Conservation (phyloP, 2,888 invertebrate genomes). For the Eutolmus rufibarbis region DNA sequence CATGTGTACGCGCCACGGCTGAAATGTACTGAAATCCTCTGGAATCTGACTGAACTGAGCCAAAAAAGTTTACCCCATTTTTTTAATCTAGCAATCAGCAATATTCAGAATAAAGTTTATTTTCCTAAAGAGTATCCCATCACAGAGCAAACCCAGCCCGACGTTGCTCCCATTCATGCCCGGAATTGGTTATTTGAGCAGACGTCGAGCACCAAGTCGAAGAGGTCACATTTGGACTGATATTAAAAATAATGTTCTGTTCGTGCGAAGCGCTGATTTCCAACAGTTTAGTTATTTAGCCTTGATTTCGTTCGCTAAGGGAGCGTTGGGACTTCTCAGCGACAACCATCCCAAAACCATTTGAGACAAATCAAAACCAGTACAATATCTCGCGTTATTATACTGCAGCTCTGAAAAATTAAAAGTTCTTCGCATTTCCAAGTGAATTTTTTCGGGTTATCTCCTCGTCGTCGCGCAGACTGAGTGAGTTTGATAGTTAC, state of each 20-base stretch:
- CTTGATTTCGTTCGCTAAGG: neutral
- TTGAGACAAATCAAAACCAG: neutral
- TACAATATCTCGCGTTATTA: neutral
- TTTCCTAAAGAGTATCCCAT: slow-evolving; percentile 27
- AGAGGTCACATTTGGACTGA: slow-evolving; percentile 1
- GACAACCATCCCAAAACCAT: neutral
- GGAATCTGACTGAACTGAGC: neutral
- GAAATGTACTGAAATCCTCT: neutral
- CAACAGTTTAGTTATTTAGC: neutral
- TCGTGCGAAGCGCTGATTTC: slow-evolving; percentile 5
- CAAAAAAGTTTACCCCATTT: slow-evolving; percentile 23
- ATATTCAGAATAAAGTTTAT: slow-evolving; percentile 26
- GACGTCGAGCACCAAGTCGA: slow-evolving; percentile 2
- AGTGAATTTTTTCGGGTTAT: neutral
- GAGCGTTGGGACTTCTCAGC: neutral
- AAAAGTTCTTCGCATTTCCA: neutral
- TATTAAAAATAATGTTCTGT: slow-evolving; percentile 16
- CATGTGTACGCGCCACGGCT: neutral
- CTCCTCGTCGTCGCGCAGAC: neutral
- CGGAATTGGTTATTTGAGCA: neutral
- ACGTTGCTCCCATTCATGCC: neutral
- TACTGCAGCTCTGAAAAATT: neutral
- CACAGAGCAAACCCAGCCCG: neutral
- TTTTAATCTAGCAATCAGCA: slow-evolving; percentile 33
- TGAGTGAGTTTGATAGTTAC: neutral